These are phyloP conservation scores for Chymomyza fuscimana DNA, from an alignment of 2,888 invertebrate genomes.

Conservation along the genomic window DNA sequence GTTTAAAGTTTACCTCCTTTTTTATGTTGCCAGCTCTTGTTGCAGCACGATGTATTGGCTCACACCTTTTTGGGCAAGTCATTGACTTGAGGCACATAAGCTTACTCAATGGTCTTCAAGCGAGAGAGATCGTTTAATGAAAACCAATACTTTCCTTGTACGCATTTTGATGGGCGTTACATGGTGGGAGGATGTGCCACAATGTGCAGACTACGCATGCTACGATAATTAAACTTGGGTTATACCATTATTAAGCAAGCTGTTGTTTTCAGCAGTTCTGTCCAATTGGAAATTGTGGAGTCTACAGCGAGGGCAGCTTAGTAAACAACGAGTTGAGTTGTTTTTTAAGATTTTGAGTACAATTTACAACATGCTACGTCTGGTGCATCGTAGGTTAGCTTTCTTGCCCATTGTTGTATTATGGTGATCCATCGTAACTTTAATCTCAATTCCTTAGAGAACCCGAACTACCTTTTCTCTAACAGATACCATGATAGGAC, in stretches of 20 bases:
- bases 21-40: slow-evolving; percentile 1
- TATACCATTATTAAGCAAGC: slow-evolving; percentile 17
- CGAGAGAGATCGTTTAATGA: slow-evolving; percentile 14
- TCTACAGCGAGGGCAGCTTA: slow-evolving; percentile 15
- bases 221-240: slow-evolving; percentile 36
- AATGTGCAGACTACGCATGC: slow-evolving; percentile 34
- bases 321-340: neutral
- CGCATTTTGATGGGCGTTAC: neutral
- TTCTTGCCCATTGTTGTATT: no score
- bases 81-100: slow-evolving; percentile 17
- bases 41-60: neutral
- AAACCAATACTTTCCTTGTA: slow-evolving; percentile 17
- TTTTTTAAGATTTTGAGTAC: no score
- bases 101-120: slow-evolving; percentile 34
- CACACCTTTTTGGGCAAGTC: neutral
- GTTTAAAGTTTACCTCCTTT: slow-evolving; percentile 3
- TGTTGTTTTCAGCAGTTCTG: slow-evolving; percentile 31
- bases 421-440: no score
- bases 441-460: no score
- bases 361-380: no score
- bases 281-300: slow-evolving; percentile 4
- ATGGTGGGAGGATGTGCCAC: neutral
- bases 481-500: no score
- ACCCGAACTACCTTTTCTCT: no score
- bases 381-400: no score